Conservation (phyloP, 1,140 invertebrate genomes). For the Olivierus martensii region DNA sequence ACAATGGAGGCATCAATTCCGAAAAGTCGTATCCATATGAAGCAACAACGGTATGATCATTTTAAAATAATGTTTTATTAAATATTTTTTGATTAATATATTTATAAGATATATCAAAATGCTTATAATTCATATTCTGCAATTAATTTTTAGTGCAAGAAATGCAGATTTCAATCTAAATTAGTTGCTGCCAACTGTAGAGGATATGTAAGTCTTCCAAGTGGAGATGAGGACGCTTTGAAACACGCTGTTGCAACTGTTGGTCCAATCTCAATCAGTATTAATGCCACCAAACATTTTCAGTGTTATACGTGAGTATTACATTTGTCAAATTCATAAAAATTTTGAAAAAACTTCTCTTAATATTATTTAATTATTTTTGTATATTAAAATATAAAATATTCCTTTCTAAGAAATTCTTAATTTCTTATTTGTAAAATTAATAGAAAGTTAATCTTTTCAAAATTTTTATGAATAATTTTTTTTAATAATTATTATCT, state of each 20-base stretch:
- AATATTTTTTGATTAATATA: neutral
- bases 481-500: no score
- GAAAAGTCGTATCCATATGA: slow-evolving; percentile 32
- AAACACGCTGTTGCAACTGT: slow-evolving; percentile 26
- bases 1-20: slow-evolving; percentile 36
- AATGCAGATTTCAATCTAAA: slow-evolving; percentile 2
- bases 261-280: slow-evolving; percentile 32
- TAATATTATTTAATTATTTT: no score
- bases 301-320: slow-evolving; percentile 12
- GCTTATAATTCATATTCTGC: no score
- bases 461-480: no score
- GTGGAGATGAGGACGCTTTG: slow-evolving; percentile 28
- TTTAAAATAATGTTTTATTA: neutral
- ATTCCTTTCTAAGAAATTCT: no score
- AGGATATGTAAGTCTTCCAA: slow-evolving; percentile 34
- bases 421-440: no score
- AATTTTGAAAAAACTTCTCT: no score
- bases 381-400: no score
- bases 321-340: no score
- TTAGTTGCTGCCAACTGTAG: slow-evolving; percentile 32
- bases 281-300: slow-evolving; percentile 30
- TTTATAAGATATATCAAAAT: no score
- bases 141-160: no score
- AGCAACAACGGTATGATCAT: slow-evolving; percentile 23
- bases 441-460: no score